A percentile compares a stretch with the other conserved stretches of the same genome.
phyloP scores from a whole-genome alignment of 2,888 invertebrate genomes.

The Polymixis flavicincta region DNA sequence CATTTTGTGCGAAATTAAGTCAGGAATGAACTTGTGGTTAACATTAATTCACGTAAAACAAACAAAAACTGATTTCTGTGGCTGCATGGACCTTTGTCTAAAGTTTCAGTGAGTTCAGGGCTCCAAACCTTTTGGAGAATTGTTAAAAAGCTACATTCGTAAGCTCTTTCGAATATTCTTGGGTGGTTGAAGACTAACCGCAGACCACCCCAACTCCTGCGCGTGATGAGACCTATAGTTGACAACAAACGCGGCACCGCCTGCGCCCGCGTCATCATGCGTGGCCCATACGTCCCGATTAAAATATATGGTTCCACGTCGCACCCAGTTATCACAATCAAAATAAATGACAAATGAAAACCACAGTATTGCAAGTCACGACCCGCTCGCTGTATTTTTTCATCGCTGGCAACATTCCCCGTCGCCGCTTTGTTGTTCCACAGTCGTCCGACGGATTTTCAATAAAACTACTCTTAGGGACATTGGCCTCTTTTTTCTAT shows the following conservation, averaged over 20 bases:
- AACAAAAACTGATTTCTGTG: background rate
- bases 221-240: slow-evolving; percentile 52
- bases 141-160: slow-evolving; percentile 7
- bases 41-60: no score
- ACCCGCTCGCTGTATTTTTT: slow-evolving; percentile 77
- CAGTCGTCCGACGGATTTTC: slow-evolving; percentile 84
- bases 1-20: background rate
- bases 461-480: slow-evolving; percentile 86
- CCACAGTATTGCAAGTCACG: slow-evolving; percentile 88
- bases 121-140: no score
- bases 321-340: slow-evolving; percentile 88
- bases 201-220: slow-evolving; percentile 56
- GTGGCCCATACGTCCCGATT: slow-evolving; percentile 64
- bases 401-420: slow-evolving; percentile 81
- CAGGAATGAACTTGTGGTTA: background rate
- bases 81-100: background rate
- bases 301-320: slow-evolving; percentile 74
- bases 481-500: slow-evolving; percentile 81
- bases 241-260: slow-evolving; percentile 56
- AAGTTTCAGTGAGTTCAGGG: background rate
- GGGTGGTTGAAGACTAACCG: slow-evolving; percentile 19
- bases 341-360: slow-evolving; percentile 91
- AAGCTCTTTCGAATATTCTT: slow-evolving; percentile 19
- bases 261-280: slow-evolving; percentile 48
- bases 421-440: slow-evolving; percentile 84